A percentile compares a stretch with the other conserved stretches of the same genome.
These are phyloP conservation scores for Tachuris rubrigastra DNA, from an alignment of 2,113 vertebrate genomes.

Conservation along the genomic window DNA sequence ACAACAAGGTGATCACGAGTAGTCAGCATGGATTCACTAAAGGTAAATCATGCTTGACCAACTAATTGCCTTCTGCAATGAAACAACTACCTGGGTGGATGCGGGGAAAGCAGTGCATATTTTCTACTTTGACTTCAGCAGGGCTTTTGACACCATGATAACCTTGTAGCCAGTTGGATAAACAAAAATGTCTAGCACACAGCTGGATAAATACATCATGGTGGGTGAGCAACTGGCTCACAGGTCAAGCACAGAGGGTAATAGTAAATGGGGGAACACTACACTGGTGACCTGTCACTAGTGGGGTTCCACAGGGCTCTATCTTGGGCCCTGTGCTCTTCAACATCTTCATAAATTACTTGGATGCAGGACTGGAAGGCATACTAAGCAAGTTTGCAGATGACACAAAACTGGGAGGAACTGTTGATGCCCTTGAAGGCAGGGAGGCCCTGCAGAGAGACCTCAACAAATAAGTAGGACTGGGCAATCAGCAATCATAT, in stretches of 20 bases:
- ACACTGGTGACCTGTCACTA: neutral
- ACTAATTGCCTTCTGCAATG: fast-evolving
- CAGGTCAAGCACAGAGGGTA: no score
- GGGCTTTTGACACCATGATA: neutral
- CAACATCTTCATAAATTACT: neutral
- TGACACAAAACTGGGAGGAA: neutral
- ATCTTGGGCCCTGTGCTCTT: neutral
- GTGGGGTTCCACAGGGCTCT: neutral
- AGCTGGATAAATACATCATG: no score
- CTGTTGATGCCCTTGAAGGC: neutral
- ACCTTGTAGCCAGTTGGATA: neutral
- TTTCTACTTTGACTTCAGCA: neutral
- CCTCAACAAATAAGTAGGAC: neutral
- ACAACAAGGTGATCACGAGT: no score
- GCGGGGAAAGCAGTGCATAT: neutral
- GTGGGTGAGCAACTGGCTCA: no score
- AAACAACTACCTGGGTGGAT: neutral
- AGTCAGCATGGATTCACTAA: neutral
- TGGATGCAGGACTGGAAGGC: neutral
- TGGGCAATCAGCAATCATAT: neutral
- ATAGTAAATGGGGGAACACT: neutral
- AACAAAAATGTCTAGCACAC: no score
- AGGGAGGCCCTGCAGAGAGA: neutral
- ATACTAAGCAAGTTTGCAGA: neutral
- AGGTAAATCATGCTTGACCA: neutral